Evolutionary conservation across 2,797 vertebrate species (phyloP).

Genomic region (Masticophis lateralis): DNA sequence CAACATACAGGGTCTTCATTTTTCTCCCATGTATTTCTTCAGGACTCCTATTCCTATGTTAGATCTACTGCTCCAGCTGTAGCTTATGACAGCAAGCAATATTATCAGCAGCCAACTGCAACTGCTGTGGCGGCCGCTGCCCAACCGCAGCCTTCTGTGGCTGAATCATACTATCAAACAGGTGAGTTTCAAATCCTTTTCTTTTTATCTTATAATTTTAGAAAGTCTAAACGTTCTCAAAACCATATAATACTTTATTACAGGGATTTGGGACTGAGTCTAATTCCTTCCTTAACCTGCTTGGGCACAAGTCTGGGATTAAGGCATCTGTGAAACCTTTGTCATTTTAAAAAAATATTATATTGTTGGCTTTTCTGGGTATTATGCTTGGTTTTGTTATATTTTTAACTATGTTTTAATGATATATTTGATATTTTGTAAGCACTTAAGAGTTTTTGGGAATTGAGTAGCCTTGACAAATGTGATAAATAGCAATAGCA

Average conservation of each 20-base stretch:
- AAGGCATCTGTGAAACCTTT: background rate
- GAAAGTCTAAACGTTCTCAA: background rate
- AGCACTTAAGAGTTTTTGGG: background rate
- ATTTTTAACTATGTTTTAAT: background rate
- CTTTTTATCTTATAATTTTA: background rate
- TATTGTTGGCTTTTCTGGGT: background rate
- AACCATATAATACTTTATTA: background rate
- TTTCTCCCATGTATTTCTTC: constrained; percentile 33
- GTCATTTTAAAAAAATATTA: background rate
- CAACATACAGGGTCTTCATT: background rate
- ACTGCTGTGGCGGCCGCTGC: constrained; percentile 83
- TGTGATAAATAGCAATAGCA: background rate
- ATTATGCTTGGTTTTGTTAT: background rate
- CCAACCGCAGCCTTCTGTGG: constrained; percentile 90
- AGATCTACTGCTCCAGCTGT: constrained; percentile 92
- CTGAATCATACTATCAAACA: constrained; percentile 97
- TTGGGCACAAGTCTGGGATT: background rate
- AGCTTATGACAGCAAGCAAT: constrained; percentile 94
- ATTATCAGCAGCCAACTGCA: constrained; percentile 94
- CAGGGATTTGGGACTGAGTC: background rate
- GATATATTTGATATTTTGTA: background rate
- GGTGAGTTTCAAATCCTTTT: constrained; percentile 69
- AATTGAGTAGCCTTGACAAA: background rate
- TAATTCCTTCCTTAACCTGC: background rate
- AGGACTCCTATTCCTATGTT: constrained; percentile 96